Evolutionary conservation across 2,888 invertebrate species (phyloP).

Genomic region (Lampropteryx suffumata): DNA sequence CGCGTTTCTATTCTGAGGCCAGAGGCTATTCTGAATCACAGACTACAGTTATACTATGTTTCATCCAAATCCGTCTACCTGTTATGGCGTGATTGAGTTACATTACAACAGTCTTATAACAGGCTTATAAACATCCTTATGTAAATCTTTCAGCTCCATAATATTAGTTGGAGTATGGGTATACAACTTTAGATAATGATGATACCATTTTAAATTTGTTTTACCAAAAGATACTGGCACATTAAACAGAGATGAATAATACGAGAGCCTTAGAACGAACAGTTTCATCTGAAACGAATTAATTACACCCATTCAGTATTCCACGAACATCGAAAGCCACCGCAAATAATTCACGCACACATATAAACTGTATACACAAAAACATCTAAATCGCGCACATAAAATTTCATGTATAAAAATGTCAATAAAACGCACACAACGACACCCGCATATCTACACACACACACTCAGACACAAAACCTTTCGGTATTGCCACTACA

Average conservation of each 20-base stretch:
- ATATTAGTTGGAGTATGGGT: too few species aligned
- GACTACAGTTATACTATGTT: too few species aligned
- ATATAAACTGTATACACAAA: constrained; percentile 50
- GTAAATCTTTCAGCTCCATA: too few species aligned
- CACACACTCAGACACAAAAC: constrained; percentile 46
- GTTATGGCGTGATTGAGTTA: too few species aligned
- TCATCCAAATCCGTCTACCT: too few species aligned
- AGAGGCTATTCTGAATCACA: too few species aligned
- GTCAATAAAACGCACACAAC: constrained; percentile 72
- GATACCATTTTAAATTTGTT: too few species aligned
- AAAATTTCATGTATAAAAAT: constrained; percentile 81
- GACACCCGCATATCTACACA: constrained; percentile 31
- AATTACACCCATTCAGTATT: constrained; percentile 74
- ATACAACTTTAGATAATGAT: too few species aligned
- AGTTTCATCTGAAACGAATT: constrained; percentile 68
- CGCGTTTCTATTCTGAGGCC: too few species aligned
- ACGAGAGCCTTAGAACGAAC: constrained; percentile 39
- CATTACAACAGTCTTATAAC: too few species aligned
- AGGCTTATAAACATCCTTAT: too few species aligned
- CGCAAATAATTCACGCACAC: constrained; percentile 67
- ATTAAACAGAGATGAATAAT: constrained; percentile 15
- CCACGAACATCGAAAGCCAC: constrained; percentile 66
- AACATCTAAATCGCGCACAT: constrained; percentile 71
- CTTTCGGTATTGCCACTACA: constrained; percentile 66
- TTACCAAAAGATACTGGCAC: constrained; percentile 7